Evolutionary conservation across 2,888 invertebrate genomes (phyloP), one percentile per base, ranked within the genome.

Genomic region (Koerneria pararmatus): DNA sequence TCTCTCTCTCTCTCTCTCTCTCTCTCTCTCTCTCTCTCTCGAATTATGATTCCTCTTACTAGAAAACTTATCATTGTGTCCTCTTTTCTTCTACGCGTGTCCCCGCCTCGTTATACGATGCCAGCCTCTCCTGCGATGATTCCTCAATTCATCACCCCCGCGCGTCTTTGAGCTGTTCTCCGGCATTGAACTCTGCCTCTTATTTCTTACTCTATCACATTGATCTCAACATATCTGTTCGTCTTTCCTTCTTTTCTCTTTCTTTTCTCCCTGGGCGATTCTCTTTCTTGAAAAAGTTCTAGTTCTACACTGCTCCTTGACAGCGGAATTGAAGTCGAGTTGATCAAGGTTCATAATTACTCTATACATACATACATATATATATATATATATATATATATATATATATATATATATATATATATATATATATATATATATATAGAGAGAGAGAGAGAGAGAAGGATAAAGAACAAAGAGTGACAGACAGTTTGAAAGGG

Each of bases 1-100:
- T 24, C 22, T n/a, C 22, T 24, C 22, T 24, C 22, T 8, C 22
- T 24, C 53, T 19, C 24, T n/a, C 53, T n/a, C 53, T 53, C 22
- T 24, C 22, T 15, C 53, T n/a, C 11, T 8, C 22, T 8, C 22
- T 22, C 53, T 53, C 53, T n/a, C 53, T 53, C 15, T 6, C 8
- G 15, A 53, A 8, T 11, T 11, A n/a, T 11, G 11, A 46, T 15
- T 46, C 46, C 11, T 15, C n/a, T n/a, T 15, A 15, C 11, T n/a
- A n/a, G 46, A n/a, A 46, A 15, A 46, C 46, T 46, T n/a, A 46
- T 15, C 46, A 46, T n/a, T 46, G 46, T 46, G 46, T 46, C 46
- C 46, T 15, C n/a, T 46, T 46, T n/a, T 15, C 46, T 46, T 46
- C 46, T n/a, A 27, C 41, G 46, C 19, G n/a, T 3, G 0, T 27